Conservation (phyloP, 2,888 invertebrate species). For the Mythimna lalbum region DNA sequence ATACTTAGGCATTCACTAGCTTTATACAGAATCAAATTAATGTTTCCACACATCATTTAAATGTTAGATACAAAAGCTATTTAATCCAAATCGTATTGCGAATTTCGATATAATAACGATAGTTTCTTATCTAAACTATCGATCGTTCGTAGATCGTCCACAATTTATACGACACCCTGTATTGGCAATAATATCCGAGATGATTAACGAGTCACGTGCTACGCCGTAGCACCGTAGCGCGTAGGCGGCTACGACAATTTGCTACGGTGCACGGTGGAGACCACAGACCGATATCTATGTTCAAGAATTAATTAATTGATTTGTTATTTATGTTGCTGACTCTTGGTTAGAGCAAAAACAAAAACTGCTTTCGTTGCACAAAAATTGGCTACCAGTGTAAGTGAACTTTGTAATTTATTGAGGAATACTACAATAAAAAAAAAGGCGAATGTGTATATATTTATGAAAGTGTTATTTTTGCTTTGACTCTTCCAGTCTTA, state of each 20-base stretch:
- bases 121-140: slow-evolving; percentile 28
- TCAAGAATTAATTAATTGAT: neutral
- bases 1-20: no score
- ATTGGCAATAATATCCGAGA: slow-evolving; percentile 42
- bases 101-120: slow-evolving; percentile 11
- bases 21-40: no score
- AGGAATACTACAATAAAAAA: no score
- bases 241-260: slow-evolving; percentile 21
- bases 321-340: slow-evolving; percentile 4
- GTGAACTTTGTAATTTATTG: no score
- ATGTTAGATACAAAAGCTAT: no score
- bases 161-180: slow-evolving; percentile 40
- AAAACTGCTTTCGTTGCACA: no score
- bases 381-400: no score
- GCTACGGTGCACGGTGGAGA: slow-evolving; percentile 12
- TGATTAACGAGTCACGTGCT: slow-evolving; percentile 48
- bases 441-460: no score
- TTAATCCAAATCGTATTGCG: no score
- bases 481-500: no score
- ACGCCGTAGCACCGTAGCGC: slow-evolving; percentile 35
- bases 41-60: no score
- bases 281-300: neutral
- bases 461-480: no score
- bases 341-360: neutral
- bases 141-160: slow-evolving; percentile 37